Base-by-base conservation (phyloP, 2,888 invertebrate species). In the Eupithecia centaureata region DNA sequence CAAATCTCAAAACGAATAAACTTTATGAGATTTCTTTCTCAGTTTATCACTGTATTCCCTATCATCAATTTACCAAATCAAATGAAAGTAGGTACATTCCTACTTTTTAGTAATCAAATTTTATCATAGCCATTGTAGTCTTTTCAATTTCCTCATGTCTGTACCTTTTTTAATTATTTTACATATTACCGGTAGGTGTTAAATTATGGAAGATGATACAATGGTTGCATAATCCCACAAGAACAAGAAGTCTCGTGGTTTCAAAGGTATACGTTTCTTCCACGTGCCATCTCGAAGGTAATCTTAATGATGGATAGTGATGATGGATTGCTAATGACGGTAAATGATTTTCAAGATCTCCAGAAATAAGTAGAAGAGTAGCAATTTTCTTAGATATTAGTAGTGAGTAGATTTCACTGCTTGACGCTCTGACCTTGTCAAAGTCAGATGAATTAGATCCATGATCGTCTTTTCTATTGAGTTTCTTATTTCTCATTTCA, bases 231-330 rank as follows among this genome's bases (percentile, higher is more conserved):
- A 52, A 52, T 27, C 15, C 15, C 13, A 52, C 52, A 27, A 27
- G 4, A 25, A 52, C 27, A 52, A 25, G 13, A 27, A 3, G 2
- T 27, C 15, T 15, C 27, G 52, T 52, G 52, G 27, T 52, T 52
- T 52, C 18, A 27, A 1, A 52, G 13, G 10, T 47, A 47, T 12
- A 47, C 22, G 47, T 52, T 13, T 52, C 27, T 27, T 52, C 5
- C 27, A 5, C 52, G 27, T 27, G 52, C 15, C 25, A 52, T 27
- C 7, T 52, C 2, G 52, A 52, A 52, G 52, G 15, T 52, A 52
- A 52, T 52, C 52, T 25, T 5, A 52, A 52, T 27, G 52, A 52
- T 51, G 51, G 51, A 51, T 51, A 51, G 25, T 51, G 51, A 13
- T 51, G 51, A 51, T 27, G 15, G 52, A 52, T 22, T 22, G 47